phyloP scores from a whole-genome alignment of 2,797 vertebrate genomes.

The Anguilla megastoma region DNA sequence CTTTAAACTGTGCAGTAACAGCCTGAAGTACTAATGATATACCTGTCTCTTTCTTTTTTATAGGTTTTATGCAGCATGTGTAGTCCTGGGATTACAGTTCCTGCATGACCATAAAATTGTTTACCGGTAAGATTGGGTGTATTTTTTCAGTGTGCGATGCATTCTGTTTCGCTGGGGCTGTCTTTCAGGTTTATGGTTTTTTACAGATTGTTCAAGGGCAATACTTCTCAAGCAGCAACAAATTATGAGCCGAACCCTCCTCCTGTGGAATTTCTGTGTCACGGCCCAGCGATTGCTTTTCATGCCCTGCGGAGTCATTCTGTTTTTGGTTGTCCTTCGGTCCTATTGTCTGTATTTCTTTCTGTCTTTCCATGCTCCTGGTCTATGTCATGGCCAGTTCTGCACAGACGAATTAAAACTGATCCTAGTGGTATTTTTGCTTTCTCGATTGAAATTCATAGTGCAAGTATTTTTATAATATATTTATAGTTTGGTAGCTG shows the following conservation, averaged over 20 bases:
- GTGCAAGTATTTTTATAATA: background rate
- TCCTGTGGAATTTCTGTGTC: background rate
- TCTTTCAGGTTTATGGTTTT: background rate
- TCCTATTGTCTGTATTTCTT: background rate
- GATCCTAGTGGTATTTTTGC: background rate
- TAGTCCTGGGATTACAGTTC: constrained; percentile 95
- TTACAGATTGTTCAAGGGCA: background rate
- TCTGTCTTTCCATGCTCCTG: background rate
- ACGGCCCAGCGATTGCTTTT: background rate
- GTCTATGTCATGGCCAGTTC: background rate
- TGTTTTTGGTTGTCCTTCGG: background rate
- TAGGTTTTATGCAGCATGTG: constrained; percentile 97
- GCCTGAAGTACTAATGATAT: background rate
- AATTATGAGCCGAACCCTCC: background rate
- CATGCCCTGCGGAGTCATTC: background rate
- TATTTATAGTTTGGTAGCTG: background rate
- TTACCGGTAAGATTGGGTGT: constrained; percentile 83
- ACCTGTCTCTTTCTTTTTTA: background rate
- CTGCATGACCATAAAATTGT: constrained; percentile 98
- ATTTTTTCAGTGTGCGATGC: background rate
- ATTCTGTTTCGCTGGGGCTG: background rate
- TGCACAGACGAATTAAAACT: background rate
- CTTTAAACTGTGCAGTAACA: background rate
- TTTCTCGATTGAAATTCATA: background rate
- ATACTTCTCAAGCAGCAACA: background rate